Evolutionary conservation across 2,113 vertebrate genomes (phyloP).

Genomic region (Corapipo altera): DNA sequence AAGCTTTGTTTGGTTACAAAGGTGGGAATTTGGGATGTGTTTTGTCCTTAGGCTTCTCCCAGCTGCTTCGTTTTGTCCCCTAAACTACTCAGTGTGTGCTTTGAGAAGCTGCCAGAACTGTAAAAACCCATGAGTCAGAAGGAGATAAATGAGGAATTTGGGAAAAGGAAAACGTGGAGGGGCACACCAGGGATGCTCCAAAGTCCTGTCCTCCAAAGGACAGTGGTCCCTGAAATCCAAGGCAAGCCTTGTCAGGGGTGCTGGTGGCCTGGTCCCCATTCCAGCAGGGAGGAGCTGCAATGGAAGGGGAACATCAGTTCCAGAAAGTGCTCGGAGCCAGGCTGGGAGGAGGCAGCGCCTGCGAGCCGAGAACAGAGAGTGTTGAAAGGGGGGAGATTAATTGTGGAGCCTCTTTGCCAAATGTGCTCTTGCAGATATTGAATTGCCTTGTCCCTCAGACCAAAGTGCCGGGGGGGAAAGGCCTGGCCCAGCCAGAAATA

Average conservation of each 20-base stretch:
- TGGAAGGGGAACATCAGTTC: not conserved
- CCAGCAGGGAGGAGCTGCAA: not conserved
- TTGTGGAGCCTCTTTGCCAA: conserved; percentile 21
- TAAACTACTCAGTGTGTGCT: not conserved
- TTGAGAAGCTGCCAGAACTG: not conserved
- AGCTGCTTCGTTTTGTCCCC: not conserved
- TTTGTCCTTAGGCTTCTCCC: not conserved
- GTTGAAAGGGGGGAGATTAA: conserved; percentile 5
- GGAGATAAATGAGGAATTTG: not conserved
- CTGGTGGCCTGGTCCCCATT: not conserved
- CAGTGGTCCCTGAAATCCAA: accelerated
- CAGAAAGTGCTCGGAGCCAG: not conserved
- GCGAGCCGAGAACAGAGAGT: not conserved
- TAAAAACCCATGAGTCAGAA: not conserved
- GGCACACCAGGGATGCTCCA: not conserved
- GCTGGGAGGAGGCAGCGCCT: not conserved
- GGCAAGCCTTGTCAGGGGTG: accelerated
- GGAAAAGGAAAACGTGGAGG: not conserved
- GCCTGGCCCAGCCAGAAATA: not conserved
- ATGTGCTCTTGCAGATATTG: not conserved
- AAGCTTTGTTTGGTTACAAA: not conserved
- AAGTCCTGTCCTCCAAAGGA: not conserved
- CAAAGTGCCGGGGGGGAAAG: not conserved
- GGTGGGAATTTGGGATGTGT: not conserved
- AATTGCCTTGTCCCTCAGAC: not conserved